Evolutionary conservation across 2,797 vertebrate species (phyloP), one percentile per base, ranked within the genome.

Genomic region (Benthosema pterotum): DNA sequence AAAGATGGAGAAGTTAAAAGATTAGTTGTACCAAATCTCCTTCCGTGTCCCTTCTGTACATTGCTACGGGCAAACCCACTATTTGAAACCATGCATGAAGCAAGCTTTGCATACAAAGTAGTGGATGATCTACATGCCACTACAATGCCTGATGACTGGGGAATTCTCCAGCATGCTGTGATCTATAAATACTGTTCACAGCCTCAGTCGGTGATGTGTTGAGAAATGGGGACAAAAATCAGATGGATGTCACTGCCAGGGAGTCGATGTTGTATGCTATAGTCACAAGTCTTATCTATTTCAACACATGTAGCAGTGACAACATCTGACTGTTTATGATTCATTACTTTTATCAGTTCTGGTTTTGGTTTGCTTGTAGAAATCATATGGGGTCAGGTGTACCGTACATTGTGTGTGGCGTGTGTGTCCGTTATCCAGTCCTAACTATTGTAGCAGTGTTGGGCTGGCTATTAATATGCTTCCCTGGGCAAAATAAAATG

Each of bases 171-270:
- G 67, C 71, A 67, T 67, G 67, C 78, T 86, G 54, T 50, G 71
- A 81, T 84, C 86, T 87, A 87, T 86, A 87, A 89, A 89, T 89
- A 84, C 74, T 71, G 65, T 63, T 83, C 74, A 77, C 55, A 65
- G 78, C 72, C 69, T 80, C 75, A 67, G 78, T 79, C 59, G 22
- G 77, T 15, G 43, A 73, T 56, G 68, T 82, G 66, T 74, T 0
- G 38, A 78, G 76, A 58, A 81, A 57, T 4, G 18, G 69, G 74
- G 70, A 76, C 64, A 38, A 63, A 52, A 71, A 87, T 85, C 73
- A 67, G 72, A 68, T 32, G 67, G 76, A 66, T 48, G 55, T 38
- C 63, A 78, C 75, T 73, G 79, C 46, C 38, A 45, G 60, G 55
- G 73, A 77, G 65, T 79, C 74, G 60, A 68, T 71, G 74, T 50